A percentile compares a stretch with the other conserved stretches of the same genome.
phyloP scores from a whole-genome alignment of 1,140 invertebrate genomes.

The Lasioglossum baleicum region DNA sequence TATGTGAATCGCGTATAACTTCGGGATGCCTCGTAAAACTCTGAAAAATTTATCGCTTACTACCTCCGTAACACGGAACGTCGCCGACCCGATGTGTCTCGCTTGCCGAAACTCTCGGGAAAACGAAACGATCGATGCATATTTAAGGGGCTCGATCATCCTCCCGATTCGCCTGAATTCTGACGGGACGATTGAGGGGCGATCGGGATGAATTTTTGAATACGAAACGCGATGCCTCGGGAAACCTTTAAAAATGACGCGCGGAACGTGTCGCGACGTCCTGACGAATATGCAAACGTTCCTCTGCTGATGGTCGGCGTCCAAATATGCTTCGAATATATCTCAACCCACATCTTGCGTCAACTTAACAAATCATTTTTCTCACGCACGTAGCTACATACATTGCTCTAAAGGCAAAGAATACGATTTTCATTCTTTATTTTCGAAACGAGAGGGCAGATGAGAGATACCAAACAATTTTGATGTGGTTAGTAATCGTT shows the following conservation, averaged over 20 bases:
- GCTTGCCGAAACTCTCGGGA: constrained; percentile 43
- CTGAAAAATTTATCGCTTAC: constrained; percentile 64
- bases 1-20: constrained; percentile 57
- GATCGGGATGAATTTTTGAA: constrained; percentile 55
- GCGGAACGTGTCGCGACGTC: not conserved
- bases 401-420: too few species aligned
- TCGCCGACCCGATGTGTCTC: constrained; percentile 34
- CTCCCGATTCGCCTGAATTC: constrained; percentile 52
- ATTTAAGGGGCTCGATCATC: constrained; percentile 65
- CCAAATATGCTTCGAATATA: not conserved
- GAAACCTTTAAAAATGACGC: constrained; percentile 43
- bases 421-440: not conserved
- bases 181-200: constrained; percentile 36
- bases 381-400: too few species aligned
- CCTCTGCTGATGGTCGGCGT: not conserved
- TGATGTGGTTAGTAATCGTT: too few species aligned
- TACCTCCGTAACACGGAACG: constrained; percentile 34
- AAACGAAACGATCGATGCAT: constrained; percentile 56
- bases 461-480: too few species aligned
- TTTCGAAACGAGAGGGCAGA: not conserved
- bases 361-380: not conserved
- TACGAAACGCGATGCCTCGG: constrained; percentile 9
- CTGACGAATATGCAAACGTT: not conserved
- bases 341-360: not conserved
- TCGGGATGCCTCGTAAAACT: constrained; percentile 60